phyloP scores from a whole-genome alignment of 2,888 invertebrate species.

The Nomada hirtipes region DNA sequence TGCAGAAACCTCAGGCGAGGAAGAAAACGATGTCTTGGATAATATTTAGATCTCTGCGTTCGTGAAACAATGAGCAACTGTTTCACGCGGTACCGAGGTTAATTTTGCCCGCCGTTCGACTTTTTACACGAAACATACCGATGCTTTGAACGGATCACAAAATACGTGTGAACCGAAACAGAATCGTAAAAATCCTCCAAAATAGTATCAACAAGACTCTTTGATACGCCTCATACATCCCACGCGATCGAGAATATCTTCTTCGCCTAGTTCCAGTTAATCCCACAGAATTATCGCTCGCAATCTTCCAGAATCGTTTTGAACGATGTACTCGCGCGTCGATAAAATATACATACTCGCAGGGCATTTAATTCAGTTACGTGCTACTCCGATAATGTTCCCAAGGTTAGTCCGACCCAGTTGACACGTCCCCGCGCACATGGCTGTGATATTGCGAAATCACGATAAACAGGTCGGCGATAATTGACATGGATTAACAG shows the following conservation, averaged over 20 bases:
- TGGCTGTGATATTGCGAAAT: conserved; percentile 62
- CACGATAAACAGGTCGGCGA: conserved; percentile 57
- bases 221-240: neutral
- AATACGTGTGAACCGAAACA: too few relatives aligned
- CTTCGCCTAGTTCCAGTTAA: neutral
- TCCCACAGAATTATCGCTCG: neutral
- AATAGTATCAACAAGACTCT: neutral
- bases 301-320: neutral
- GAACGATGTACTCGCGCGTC: neutral
- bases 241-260: neutral
- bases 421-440: conserved; percentile 52
- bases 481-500: conserved; percentile 69
- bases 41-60: conserved; percentile 10
- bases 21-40: neutral
- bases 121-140: neutral
- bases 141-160: neutral
- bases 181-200: neutral
- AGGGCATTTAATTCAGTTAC: conserved; percentile 28
- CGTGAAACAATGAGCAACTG: neutral
- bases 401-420: conserved; percentile 62
- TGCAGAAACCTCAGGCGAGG: conserved; percentile 6
- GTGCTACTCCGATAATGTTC: conserved; percentile 43
- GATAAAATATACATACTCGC: conserved; percentile 14
- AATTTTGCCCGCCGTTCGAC: neutral
- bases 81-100: neutral